Conservation (phyloP, 2,113 vertebrate species). For the Morphnarchus princeps region DNA sequence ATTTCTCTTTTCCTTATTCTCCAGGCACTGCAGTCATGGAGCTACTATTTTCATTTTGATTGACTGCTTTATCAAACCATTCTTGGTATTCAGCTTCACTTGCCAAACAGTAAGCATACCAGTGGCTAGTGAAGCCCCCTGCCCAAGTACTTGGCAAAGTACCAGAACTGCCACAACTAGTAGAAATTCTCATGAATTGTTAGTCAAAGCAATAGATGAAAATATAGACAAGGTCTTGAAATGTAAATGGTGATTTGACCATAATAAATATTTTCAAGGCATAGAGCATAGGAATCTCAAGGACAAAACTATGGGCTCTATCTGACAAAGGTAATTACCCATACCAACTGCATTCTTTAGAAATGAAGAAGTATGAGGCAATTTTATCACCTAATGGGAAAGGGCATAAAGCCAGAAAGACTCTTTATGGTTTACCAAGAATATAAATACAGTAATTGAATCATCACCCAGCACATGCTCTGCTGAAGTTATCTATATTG, state of each 20-base stretch:
- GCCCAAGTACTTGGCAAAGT: background rate
- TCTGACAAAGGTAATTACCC: constrained; percentile 54
- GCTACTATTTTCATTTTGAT: background rate
- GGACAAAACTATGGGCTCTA: constrained; percentile 42
- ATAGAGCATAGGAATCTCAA: constrained; percentile 15
- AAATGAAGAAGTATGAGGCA: constrained; percentile 64
- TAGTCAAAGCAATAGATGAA: background rate
- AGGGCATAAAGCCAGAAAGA: constrained; percentile 55
- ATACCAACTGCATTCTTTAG: background rate
- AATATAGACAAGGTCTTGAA: constrained; percentile 3
- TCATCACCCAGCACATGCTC: background rate
- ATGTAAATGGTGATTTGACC: background rate
- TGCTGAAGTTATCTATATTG: background rate
- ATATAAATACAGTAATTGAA: constrained; percentile 58
- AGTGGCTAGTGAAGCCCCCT: background rate
- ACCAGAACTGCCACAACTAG: background rate
- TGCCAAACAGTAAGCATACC: background rate
- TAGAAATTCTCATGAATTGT: background rate
- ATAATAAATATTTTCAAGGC: constrained; percentile 11
- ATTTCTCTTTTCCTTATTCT: background rate
- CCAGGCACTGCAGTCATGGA: background rate
- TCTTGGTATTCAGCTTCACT: background rate
- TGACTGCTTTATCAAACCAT: background rate
- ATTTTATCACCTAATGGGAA: constrained; percentile 63
- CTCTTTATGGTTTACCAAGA: constrained; percentile 51